Evolutionary conservation across 2,888 invertebrate genomes (phyloP).

Genomic region (Netelia inedita): DNA sequence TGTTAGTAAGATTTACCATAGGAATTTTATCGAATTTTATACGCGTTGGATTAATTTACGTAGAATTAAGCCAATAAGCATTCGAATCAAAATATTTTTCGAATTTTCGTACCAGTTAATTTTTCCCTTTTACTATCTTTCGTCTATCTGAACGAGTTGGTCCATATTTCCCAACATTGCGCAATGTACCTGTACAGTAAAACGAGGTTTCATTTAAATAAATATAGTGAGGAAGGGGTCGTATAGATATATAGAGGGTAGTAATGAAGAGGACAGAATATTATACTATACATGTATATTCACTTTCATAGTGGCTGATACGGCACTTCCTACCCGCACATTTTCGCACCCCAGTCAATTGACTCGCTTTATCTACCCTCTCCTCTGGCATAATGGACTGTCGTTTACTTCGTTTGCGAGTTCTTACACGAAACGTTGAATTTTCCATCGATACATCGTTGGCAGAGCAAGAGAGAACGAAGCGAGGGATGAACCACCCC

Average conservation of each 20-base stretch:
- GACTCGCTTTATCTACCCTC: constrained; percentile 37
- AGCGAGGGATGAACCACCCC: not conserved
- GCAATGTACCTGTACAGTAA: no score
- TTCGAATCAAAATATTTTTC: no score
- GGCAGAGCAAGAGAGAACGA: not conserved
- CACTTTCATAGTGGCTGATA: constrained; percentile 23
- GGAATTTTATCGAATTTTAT: no score
- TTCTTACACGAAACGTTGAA: constrained; percentile 20
- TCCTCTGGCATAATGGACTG: constrained; percentile 24
- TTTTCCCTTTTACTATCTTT: no score
- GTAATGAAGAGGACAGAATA: not conserved
- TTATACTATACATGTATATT: not conserved
- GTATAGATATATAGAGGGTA: not conserved
- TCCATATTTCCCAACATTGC: no score
- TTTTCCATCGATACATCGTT: constrained; percentile 4
- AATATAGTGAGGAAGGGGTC: not conserved
- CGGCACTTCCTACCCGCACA: constrained; percentile 15
- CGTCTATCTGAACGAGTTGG: no score
- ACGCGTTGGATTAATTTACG: no score
- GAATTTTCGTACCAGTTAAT: no score
- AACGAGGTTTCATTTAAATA: not conserved
- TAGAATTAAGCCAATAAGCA: no score
- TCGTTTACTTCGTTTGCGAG: constrained; percentile 2
- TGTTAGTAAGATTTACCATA: no score
- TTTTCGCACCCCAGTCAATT: constrained; percentile 34